Evolutionary conservation across 2,113 vertebrate species (phyloP).

Genomic region (Otis tarda): DNA sequence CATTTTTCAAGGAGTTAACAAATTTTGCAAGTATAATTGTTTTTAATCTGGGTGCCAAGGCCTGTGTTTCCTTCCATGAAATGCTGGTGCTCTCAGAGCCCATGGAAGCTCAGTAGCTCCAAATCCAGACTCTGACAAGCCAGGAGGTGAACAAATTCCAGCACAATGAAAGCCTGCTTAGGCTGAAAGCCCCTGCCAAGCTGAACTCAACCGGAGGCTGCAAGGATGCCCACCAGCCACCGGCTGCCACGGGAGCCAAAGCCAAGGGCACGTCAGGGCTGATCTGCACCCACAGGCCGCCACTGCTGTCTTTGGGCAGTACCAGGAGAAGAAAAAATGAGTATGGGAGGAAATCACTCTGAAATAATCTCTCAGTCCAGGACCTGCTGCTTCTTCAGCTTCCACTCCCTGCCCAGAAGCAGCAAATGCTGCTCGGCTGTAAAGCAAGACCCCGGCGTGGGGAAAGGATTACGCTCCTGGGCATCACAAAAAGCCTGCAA

Average conservation of each 20-base stretch:
- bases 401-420: background rate
- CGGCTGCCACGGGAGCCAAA: background rate
- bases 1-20: background rate
- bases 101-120: background rate
- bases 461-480: background rate
- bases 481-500: background rate
- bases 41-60: constrained; percentile 2
- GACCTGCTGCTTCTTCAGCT: background rate
- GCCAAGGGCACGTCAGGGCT: background rate
- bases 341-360: background rate
- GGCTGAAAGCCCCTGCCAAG: background rate
- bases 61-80: background rate
- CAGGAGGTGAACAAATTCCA: background rate
- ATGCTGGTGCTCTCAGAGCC: background rate
- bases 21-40: constrained; percentile 35
- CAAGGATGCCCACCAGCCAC: background rate
- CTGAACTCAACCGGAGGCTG: background rate
- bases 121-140: background rate
- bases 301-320: background rate
- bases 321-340: background rate
- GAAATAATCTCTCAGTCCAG: background rate
- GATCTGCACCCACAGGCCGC: background rate
- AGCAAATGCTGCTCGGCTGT: background rate
- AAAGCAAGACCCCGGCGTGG: background rate
- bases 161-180: background rate